Base-by-base conservation (phyloP, 2,113 vertebrate species). In the Gobio gobio region DNA sequence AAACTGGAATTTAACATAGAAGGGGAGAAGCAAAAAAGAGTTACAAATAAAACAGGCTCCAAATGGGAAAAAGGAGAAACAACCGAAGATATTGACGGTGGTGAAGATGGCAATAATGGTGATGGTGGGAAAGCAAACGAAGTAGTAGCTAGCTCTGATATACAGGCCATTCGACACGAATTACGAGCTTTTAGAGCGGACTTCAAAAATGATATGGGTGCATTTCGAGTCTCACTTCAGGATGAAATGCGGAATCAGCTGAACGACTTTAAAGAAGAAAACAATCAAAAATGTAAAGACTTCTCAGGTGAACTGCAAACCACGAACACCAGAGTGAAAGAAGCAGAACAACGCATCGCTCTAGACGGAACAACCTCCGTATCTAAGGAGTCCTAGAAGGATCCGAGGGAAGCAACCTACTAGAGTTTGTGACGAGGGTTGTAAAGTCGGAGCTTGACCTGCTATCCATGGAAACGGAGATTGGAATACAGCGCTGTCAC, bases 11-110 rank as follows among this genome's bases (percentile, higher is more conserved):
- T 36, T 36, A 45, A 45, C 3, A 45, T 73, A 22, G 70, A 73
- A 45, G 40, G 70, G 36, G 70, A 73, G 70, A 73, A 47, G 20
- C 20, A 73, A 24, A 73, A 73, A 73, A 73, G 36, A 10, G 20
- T 20, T 73, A 45, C 47, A 73, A 73, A 4, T 2, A 45, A 29
- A 29, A 29, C 29, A 29, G 29, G 29, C 29, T 29, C 29, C 29
- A 1, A 73, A 73, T 8, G 4, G 1, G 70, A 73, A 73, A 73
- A 73, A 45, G 40, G 40, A 45, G 40, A 73, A 73, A 47, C 22
- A 73, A 13, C 10, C 40, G 40, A 73, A 45, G 40, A 73, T n/a
- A 47, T 45, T 4, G 70, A 73, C 20, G 2, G 26, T 0, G 63
- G 12, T 14, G 63, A 66, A 58, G 56, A 58, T 3, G 12, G 59